Evolutionary conservation across 2,113 vertebrate species (phyloP), one percentile per base, ranked within the genome.

Genomic region (Sebastes fasciatus): DNA sequence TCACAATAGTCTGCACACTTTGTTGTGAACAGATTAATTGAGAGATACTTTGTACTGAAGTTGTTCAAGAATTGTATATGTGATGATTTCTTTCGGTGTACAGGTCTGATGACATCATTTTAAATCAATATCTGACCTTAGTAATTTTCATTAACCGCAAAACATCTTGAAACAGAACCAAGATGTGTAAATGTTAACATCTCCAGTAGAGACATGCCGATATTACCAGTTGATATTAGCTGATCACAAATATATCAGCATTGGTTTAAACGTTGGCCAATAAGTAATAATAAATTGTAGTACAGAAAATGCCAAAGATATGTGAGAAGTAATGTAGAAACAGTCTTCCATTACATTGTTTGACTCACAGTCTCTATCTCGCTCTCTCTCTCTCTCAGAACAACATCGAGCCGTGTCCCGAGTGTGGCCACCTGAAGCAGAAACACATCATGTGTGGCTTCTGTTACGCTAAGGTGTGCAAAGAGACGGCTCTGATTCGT

Each of bases 401-500:
- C 34, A 98, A 98, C 90, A 96, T 99, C 46, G 97, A 97, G 42
- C 80, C 96, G 0, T 99, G 99, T 91, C 96, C 88, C 14, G 96
- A 97, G 83, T 99, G 99, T 88, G 98, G 98, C 74, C 96, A 97
- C 88, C 70, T 98, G 90, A 99, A 98, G 89, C 96, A 96, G 95
- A 99, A 98, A 58, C 97, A 99, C 0, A 34, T 96, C 58, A 92
- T 99, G 74, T 99, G 99, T 91, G 96, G 96, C 77, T 97, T 96
- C 79, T 99, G 99, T 92, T 99, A 99, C 0, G 89, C 94, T 12
- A 98, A 97, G 62, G 96, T 99, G 46, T 77, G 92, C 80, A 94
- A 66, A 76, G 99, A 99, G 93, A 98, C 97, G 0, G 26, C 7
- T 6, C 72, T 90, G 77, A 96, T 99, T 82, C 94, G 96, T 65